Base-by-base conservation (phyloP, 1,140 invertebrate genomes). In the Hestina assimilis region DNA sequence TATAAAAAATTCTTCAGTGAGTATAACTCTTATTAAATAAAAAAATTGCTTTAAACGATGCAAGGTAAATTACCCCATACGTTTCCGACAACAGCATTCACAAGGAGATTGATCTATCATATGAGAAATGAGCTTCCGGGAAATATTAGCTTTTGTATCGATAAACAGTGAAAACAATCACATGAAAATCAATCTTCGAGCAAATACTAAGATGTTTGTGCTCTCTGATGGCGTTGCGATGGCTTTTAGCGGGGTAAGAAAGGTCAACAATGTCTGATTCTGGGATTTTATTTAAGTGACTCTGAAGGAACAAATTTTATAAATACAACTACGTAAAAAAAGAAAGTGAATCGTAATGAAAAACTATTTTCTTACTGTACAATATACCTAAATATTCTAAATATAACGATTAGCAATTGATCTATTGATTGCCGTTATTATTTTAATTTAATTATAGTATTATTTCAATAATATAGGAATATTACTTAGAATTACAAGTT, bases 141-240 rank as follows among this genome's bases (percentile, higher is more conserved):
- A 52, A 51, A 29, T 46, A 1, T 47, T 19, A 26, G 24, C 19
- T 35, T 45, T 26, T 38, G 42, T 55, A 55, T 17, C 52, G 4
- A 31, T 35, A 54, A 31, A 45, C n/a, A 43, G 26, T 45, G 42
- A 55, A 46, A 33, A 35, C 52, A 55, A 55, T 46, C 42, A 55
- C 14, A 55, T 55, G 28, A 55, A 55, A 55, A 55, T 46, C 52
- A 46, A 55, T 55, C 42, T 55, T 55, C 31, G 21, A 35, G 42
- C 43, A 55, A 54, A 55, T 26, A 46, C 42, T 35, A 28, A 29
- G 43, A 33, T 55, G 35, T 55, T 46, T 55, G 42, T 20, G 15
- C 29, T 55, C 52, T 40, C 24, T 9, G 21, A 38, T 55, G 42
- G 42, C 33, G 38, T 46, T 55, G 42, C 21, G 29, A 46, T 17